Evolutionary conservation across 2,113 vertebrate genomes (phyloP).

Genomic region (Otis tarda): DNA sequence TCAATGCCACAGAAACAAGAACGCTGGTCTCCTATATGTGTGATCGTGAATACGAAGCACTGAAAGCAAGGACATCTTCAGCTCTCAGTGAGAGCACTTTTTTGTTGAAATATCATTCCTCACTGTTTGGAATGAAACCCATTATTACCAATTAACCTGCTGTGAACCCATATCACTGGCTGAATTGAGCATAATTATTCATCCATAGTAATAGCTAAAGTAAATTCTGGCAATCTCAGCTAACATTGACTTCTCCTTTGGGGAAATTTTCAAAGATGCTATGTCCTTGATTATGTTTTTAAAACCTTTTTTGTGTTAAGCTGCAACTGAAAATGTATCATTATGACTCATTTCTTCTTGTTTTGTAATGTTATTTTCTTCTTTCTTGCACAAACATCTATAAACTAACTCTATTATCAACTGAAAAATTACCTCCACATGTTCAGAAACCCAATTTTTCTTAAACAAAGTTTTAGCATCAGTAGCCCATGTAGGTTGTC

Average conservation of each 20-base stretch:
- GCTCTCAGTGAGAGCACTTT: constrained; percentile 43
- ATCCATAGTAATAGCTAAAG: constrained; percentile 86
- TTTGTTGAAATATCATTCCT: constrained; percentile 76
- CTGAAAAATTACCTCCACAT: constrained; percentile 20
- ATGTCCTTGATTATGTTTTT: constrained; percentile 73
- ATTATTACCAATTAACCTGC: constrained; percentile 89
- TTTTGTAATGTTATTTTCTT: constrained; percentile 25
- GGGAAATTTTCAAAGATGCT: constrained; percentile 72
- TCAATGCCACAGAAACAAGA: background rate
- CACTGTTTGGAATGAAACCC: constrained; percentile 79
- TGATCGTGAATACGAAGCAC: background rate
- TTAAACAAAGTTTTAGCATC: background rate
- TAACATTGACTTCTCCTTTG: constrained; percentile 71
- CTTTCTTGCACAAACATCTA: constrained; percentile 16
- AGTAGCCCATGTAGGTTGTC: background rate
- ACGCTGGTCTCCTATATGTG: background rate
- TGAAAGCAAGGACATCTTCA: constrained; percentile 32
- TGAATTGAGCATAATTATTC: constrained; percentile 85
- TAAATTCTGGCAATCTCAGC: constrained; percentile 73
- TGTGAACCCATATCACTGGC: constrained; percentile 80
- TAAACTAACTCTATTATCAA: constrained; percentile 28
- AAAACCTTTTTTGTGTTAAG: constrained; percentile 23
- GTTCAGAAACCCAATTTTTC: constrained; percentile 4
- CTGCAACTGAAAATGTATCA: constrained; percentile 18
- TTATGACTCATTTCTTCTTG: constrained; percentile 25